A percentile compares a stretch with the other conserved stretches of the same genome.
Evolutionary conservation across 2,797 vertebrate species (phyloP).

Genomic region (Ateles fusciceps): DNA sequence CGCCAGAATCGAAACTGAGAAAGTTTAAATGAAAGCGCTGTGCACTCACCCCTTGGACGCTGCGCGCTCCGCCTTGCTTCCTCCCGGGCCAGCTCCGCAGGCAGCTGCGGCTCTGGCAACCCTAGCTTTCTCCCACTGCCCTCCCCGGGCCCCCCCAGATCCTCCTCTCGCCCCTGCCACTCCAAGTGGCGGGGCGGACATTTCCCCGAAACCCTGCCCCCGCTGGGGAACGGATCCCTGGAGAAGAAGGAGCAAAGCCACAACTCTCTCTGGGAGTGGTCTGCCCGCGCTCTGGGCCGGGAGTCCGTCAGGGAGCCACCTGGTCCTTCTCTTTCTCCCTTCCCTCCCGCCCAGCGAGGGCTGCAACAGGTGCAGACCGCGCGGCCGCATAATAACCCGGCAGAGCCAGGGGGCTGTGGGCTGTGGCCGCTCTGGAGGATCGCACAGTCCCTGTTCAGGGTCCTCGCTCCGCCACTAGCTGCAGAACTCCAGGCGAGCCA

Average conservation of each 20-base stretch:
- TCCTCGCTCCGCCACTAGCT: background rate
- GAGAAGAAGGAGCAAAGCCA: background rate
- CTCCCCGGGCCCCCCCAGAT: background rate
- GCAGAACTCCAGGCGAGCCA: background rate
- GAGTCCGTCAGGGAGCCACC: background rate
- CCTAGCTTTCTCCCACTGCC: background rate
- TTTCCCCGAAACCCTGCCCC: background rate
- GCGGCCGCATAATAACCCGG: rapidly evolving
- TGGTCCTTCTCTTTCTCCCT: background rate
- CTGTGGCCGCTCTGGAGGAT: background rate
- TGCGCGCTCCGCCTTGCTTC: rapidly evolving
- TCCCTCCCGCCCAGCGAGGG: background rate
- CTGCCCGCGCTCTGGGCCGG: background rate
- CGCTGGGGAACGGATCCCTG: background rate
- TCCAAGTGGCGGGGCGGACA: too few species aligned
- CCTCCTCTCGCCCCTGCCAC: background rate
- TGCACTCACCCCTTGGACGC: conserved; percentile 40
- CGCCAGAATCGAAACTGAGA: background rate
- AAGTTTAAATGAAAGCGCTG: conserved; percentile 72
- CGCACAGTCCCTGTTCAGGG: background rate
- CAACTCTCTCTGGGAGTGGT: background rate
- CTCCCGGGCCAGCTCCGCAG: background rate
- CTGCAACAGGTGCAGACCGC: background rate
- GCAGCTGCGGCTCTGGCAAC: background rate
- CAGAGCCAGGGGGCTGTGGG: background rate